A percentile compares a stretch with the other conserved stretches of the same genome.
These are phyloP conservation scores for Sebastes itinus DNA, from an alignment of 2,797 vertebrate species.

Conservation along the genomic window DNA sequence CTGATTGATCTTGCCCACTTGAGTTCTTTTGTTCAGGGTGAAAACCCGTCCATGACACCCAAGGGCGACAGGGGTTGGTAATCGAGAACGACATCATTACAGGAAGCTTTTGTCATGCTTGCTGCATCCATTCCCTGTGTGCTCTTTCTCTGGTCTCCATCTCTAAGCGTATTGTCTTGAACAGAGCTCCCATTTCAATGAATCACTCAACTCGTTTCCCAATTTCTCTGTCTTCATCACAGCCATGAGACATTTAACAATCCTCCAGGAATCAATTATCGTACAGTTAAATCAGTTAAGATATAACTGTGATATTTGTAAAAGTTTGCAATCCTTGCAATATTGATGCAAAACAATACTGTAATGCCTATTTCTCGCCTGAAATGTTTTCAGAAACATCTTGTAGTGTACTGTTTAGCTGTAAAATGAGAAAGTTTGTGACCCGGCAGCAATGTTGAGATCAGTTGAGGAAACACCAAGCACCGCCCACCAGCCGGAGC, in stretches of 20 bases:
- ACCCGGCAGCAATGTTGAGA: no score
- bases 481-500: no score
- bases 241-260: constrained; percentile 10
- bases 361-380: no score
- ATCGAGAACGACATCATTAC: constrained; percentile 69
- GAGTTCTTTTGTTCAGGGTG: constrained; percentile 31
- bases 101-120: constrained; percentile 66
- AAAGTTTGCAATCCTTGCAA: not conserved
- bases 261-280: not conserved
- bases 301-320: not conserved
- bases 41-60: constrained; percentile 38
- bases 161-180: constrained; percentile 52
- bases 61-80: constrained; percentile 65
- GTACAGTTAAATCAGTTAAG: not conserved
- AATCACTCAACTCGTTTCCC: not conserved
- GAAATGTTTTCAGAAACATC: no score
- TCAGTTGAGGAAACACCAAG: no score
- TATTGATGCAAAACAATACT: not conserved
- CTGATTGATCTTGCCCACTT: constrained; percentile 11
- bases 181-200: constrained; percentile 9
- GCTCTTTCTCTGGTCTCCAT: constrained; percentile 45
- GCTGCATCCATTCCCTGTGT: constrained; percentile 49
- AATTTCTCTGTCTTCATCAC: constrained; percentile 27
- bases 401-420: no score
- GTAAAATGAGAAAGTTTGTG: no score